Evolutionary conservation across 2,797 vertebrate species (phyloP).

Genomic region (Pseudocheirus occidentalis): DNA sequence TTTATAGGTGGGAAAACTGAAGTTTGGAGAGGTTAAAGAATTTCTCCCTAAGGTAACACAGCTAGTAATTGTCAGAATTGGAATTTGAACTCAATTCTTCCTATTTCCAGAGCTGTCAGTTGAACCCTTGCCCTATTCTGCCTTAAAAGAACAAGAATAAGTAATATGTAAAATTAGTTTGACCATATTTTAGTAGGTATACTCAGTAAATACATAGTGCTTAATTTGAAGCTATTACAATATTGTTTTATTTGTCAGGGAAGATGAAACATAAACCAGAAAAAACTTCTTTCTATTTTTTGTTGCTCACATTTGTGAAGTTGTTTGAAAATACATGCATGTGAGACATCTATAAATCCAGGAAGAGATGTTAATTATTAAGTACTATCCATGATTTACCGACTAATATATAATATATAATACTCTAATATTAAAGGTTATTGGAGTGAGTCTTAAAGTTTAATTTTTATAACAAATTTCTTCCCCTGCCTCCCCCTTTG

Average conservation of each 20-base stretch:
- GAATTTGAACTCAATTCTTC: neutral
- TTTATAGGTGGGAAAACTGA: neutral
- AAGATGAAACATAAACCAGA: neutral
- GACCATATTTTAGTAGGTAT: neutral
- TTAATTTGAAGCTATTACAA: neutral
- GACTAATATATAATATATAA: no score
- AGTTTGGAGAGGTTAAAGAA: neutral
- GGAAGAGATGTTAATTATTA: neutral
- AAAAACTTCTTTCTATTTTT: neutral
- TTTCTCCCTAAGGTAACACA: neutral
- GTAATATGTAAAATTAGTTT: neutral
- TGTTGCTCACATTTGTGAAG: neutral
- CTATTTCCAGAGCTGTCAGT: neutral
- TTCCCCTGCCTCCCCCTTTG: neutral
- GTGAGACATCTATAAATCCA: neutral
- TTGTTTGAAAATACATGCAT: neutral
- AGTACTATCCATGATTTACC: neutral
- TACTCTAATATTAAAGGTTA: no score
- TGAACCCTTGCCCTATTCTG: neutral
- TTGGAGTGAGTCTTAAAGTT: neutral
- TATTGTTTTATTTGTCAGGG: neutral
- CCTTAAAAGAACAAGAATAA: neutral
- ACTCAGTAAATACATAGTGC: neutral
- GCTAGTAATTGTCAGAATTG: neutral
- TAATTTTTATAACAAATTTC: neutral